Percentiles rank a stretch among this genome's conserved stretches.
Conservation (phyloP, 2,797 vertebrate species). For the Poliocrania exsul region DNA sequence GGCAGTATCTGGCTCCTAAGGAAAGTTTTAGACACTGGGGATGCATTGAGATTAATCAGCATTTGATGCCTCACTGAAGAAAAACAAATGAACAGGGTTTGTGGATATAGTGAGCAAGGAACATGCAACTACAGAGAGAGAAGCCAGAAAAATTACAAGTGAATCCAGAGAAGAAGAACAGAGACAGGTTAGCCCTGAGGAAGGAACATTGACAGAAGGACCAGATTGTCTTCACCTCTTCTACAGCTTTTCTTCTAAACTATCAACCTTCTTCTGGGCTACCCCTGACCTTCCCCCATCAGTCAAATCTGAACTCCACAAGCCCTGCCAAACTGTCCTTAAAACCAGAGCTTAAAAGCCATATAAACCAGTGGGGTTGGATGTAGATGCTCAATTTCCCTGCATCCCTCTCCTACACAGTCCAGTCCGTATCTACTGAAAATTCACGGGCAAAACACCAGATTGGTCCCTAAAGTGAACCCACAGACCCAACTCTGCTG, state of each 20-base stretch:
- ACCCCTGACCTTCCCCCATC: not conserved
- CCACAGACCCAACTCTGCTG: not conserved
- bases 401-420: not conserved
- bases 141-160: not conserved
- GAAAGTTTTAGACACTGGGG: not conserved
- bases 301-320: not conserved
- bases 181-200: not conserved
- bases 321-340: not conserved
- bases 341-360: not conserved
- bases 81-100: slow-evolving; percentile 1
- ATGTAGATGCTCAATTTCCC: not conserved
- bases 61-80: not conserved
- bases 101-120: not conserved
- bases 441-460: not conserved
- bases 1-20: not conserved
- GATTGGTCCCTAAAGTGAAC: not conserved
- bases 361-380: not conserved
- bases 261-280: not conserved
- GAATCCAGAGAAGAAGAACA: not conserved
- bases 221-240: not conserved
- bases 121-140: not conserved
- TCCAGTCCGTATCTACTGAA: not conserved
- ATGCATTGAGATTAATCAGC: slow-evolving; percentile 1
- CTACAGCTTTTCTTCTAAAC: not conserved
- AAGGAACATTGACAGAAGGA: not conserved